phyloP scores from a whole-genome alignment of 2,113 vertebrate genomes.

The Noturus placidus region DNA sequence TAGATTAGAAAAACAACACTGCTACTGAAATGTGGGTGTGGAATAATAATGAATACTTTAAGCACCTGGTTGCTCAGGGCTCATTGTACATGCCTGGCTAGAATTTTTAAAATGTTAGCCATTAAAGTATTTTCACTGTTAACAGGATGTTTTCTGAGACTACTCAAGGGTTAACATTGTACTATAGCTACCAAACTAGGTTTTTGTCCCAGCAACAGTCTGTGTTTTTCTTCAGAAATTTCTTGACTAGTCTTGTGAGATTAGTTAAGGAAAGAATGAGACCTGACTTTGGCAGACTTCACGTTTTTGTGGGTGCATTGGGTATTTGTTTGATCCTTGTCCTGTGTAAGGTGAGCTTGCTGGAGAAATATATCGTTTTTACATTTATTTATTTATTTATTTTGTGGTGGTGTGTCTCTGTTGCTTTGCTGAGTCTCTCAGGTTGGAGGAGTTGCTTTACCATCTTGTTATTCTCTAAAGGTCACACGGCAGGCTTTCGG shows the following conservation, averaged over 20 bases:
- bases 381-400: background rate
- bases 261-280: background rate
- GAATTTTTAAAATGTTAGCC: background rate
- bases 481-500: background rate
- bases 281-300: background rate
- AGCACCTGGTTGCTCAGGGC: background rate
- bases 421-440: background rate
- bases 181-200: background rate
- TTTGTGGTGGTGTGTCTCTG: background rate
- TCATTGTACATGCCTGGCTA: background rate
- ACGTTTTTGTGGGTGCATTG: background rate
- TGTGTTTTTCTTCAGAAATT: background rate
- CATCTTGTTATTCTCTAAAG: conserved; percentile 9
- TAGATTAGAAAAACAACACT: background rate
- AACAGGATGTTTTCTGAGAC: background rate
- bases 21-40: background rate
- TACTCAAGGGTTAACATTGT: background rate
- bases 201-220: background rate
- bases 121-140: background rate
- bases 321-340: background rate
- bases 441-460: background rate
- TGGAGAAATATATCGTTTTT: background rate
- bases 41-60: too few species aligned
- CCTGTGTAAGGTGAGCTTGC: background rate
- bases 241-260: background rate